A percentile compares a stretch with the other conserved stretches of the same genome.
phyloP scores from a whole-genome alignment of 2,888 invertebrate genomes.

The Dasysyrphus albostriatus region DNA sequence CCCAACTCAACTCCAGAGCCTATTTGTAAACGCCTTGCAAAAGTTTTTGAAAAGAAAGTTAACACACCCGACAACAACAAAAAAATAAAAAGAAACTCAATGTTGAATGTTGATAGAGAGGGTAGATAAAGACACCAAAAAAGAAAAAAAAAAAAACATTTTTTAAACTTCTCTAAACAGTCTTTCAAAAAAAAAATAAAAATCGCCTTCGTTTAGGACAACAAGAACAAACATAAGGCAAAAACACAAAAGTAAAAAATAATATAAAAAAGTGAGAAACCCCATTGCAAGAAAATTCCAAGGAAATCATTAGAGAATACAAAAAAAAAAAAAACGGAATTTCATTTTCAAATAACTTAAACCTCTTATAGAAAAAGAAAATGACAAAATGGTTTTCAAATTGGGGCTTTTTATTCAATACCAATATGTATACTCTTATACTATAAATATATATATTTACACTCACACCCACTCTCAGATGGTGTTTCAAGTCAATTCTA shows the following conservation, averaged over 20 bases:
- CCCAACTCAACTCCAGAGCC: not conserved
- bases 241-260: conserved; percentile 25
- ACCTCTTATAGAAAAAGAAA: conserved; percentile 69
- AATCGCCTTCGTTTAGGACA: conserved; percentile 70
- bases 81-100: conserved; percentile 33
- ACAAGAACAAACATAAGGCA: conserved; percentile 64
- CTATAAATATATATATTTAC: not conserved
- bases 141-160: conserved; percentile 16
- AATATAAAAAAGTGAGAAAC: conserved; percentile 11
- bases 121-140: conserved; percentile 39
- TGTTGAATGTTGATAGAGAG: conserved; percentile 34
- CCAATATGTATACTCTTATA: not conserved
- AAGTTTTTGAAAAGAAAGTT: conserved; percentile 67
- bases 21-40: conserved; percentile 48
- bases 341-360: conserved; percentile 76
- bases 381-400: conserved; percentile 72
- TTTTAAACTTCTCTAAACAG: conserved; percentile 58
- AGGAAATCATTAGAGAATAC: conserved; percentile 71
- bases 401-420: conserved; percentile 49
- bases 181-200: conserved; percentile 46
- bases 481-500: conserved; percentile 39
- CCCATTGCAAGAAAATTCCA: conserved; percentile 57
- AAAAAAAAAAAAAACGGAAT: conserved; percentile 70
- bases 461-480: not conserved
- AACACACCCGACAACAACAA: conserved; percentile 68